Base-by-base conservation (phyloP, 2,888 invertebrate species). In the Heliconius erato region DNA sequence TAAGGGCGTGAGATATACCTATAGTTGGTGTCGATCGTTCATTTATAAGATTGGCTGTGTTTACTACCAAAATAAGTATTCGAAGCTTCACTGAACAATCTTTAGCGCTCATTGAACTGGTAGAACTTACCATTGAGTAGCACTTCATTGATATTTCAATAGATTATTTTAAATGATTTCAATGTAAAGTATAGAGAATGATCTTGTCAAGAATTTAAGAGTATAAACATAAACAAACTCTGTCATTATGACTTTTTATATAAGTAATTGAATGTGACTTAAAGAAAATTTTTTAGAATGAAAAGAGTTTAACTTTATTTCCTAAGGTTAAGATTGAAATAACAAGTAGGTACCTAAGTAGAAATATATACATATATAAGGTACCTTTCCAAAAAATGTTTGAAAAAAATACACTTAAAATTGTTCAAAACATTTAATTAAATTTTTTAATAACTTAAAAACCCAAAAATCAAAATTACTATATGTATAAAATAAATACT, bases 401-500 rank as follows among this genome's bases (percentile, higher is more conserved):
- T 4, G 59, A 59, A 63, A 79, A 79, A 68, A 79, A 82, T 19
- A 82, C 44, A 32, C 54, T 59, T 32, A 78, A 40, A n/a, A 89
- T 90, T 90, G 88, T 91, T 93, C 90, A 95, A 95, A 93, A 92
- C 94, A 90, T 94, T 94, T 94, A 94, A 92, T 94, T 93, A 94
- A 94, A 93, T 92, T 91, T 93, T 91, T 90, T 89, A 96, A 95
- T 95, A 95, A 96, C 93, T 95, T 94, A 95, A 93, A 94, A 94
- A 95, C 93, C 93, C 93, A 92, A 89, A 92, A 94, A 93, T 91
- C 89, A 93, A 93, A 95, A 94, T 92, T 94, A 93, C 91, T 92
- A 94, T 88, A 88, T 87, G 91, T 94, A 93, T 91, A 94, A 91
- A 96, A 96, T 96, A 96, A 96, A 96, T 96, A 95, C 95, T 95